A percentile compares a stretch with the other conserved stretches of the same genome.
phyloP scores from a whole-genome alignment of 1,140 invertebrate genomes.

The Drosophila ogumai region DNA sequence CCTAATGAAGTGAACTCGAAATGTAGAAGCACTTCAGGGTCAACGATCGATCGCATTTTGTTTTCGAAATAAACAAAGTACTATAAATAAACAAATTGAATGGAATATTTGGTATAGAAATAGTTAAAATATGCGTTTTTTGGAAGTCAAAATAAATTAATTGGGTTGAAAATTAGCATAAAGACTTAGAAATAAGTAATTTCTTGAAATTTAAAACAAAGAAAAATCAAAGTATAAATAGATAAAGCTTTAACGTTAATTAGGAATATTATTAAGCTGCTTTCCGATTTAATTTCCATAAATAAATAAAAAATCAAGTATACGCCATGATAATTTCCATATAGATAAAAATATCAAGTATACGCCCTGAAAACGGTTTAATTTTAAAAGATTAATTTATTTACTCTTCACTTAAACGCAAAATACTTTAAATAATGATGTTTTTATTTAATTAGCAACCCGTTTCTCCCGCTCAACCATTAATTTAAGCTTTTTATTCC shows the following conservation, averaged over 20 bases:
- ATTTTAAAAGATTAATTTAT: background rate
- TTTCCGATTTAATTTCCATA: background rate
- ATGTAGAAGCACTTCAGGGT: slow-evolving; percentile 21
- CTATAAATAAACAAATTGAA: slow-evolving; percentile 8
- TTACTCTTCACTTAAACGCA: background rate
- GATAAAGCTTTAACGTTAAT: background rate
- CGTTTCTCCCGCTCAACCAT: slow-evolving; percentile 1
- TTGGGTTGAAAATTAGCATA: background rate
- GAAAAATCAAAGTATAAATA: background rate
- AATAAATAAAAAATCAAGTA: background rate
- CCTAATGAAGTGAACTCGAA: slow-evolving; percentile 18
- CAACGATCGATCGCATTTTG: background rate
- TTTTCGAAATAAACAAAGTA: slow-evolving; percentile 4
- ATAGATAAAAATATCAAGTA: background rate
- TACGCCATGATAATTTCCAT: background rate
- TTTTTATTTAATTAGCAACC: slow-evolving; percentile 6
- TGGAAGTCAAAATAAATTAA: background rate
- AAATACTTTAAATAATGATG: background rate
- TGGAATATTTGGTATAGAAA: background rate
- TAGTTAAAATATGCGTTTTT: background rate
- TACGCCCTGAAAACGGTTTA: background rate
- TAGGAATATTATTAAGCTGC: background rate
- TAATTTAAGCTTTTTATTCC: slow-evolving; percentile 13
- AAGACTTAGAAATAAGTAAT: background rate
- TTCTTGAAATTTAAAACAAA: background rate